Percentiles rank a stretch among this genome's conserved stretches.
Evolutionary conservation across 1,140 invertebrate species (phyloP).

Genomic region (Drosophila lacertosa): DNA sequence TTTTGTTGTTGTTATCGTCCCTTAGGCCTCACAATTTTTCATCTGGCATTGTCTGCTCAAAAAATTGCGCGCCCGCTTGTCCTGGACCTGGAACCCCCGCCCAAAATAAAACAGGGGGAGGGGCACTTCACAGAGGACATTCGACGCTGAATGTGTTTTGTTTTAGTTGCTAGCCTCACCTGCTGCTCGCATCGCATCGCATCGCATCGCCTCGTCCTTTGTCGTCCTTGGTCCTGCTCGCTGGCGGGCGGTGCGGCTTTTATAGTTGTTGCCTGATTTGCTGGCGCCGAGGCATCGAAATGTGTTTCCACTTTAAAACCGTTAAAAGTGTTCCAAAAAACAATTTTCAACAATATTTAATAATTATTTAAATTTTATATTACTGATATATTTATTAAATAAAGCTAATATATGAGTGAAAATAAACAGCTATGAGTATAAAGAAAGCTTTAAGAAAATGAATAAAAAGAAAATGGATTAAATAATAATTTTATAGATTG

Average conservation of each 20-base stretch:
- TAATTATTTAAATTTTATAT: too few species aligned
- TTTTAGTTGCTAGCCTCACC: slow-evolving; percentile 36
- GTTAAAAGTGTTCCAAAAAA: slow-evolving; percentile 3
- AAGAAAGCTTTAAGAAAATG: too few species aligned
- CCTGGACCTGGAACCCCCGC: too few species aligned
- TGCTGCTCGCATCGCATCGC: slow-evolving; percentile 21
- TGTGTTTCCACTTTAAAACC: slow-evolving; percentile 9
- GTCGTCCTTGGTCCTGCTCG: slow-evolving; percentile 15
- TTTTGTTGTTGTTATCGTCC: slow-evolving; percentile 42
- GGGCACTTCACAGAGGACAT: background rate
- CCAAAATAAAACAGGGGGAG: too few species aligned
- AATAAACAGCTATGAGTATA: too few species aligned
- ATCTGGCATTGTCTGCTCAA: slow-evolving; percentile 50
- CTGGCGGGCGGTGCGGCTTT: slow-evolving; percentile 24
- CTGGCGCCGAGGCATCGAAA: slow-evolving; percentile 24
- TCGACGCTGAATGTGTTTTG: slow-evolving; percentile 39
- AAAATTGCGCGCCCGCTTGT: slow-evolving; percentile 30
- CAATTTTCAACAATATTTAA: background rate
- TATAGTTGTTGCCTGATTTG: slow-evolving; percentile 55
- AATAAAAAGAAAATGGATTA: too few species aligned
- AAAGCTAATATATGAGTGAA: too few species aligned
- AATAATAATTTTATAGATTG: too few species aligned
- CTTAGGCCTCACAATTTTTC: slow-evolving; percentile 56
- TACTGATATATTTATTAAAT: too few species aligned
- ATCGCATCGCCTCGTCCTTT: background rate